Evolutionary conservation across 2,888 invertebrate genomes (phyloP), one percentile per base, ranked within the genome.

Genomic region (Patella pellucida): DNA sequence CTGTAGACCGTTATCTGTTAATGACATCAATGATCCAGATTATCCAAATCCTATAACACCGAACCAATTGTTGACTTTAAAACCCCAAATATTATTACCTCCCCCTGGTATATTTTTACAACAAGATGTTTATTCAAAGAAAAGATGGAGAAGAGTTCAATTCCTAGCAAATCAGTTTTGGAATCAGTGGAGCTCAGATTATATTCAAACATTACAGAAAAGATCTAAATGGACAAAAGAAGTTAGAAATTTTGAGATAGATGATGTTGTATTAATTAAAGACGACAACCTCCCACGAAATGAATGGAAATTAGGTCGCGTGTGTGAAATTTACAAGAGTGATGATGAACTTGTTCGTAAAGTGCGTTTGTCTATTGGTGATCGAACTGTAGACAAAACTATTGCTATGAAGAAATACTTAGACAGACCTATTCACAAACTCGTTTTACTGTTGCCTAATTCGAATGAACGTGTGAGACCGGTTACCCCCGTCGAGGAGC

Each of bases 31-130:
- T 73, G n/a, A 72, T 41, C 67, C 7, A 19, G 54, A 68, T 50
- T 76, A 79, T 69, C 52, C 72, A 14, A 73, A 75, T 52, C 72
- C 80, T 11, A 41, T 82, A 0, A 80, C 82, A 14, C 80, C 79
- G 3, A 82, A 79, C 19, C 72, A 76, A 16, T 31, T 79, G 19
- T 72, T 79, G 19, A 19, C 69, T 41, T 71, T 56, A 3, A 68
- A 70, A 78, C 11, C 62, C 1, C 52, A 67, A n/a, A 27, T 52
- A 2, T n/a, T 50, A 31, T 14, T 78, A 19, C 73, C 73, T 16
- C 19, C 62, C 11, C 69, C 70, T 4, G 73, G 69, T 31, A 23
- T 16, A 16, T 72, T 76, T n/a, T 7, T 16, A 12, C 3, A n/a
- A 15, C 16, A 12, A 12, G 76, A 78, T 19, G 7, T 68, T 11